Conservation (phyloP, 2,113 vertebrate species). For the Astur gentilis region DNA sequence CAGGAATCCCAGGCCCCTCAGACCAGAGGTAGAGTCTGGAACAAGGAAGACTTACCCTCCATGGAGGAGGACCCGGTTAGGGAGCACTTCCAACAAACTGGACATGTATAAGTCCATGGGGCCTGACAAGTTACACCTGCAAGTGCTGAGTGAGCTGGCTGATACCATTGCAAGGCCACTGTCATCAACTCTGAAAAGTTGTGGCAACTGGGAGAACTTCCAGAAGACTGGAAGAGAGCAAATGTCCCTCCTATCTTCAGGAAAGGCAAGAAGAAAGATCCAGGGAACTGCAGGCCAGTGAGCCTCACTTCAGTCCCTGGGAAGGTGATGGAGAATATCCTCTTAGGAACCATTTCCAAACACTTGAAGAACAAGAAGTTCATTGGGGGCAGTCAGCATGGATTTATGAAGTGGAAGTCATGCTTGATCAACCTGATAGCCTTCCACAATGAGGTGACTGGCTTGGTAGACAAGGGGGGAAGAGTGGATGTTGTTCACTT, state of each 20-base stretch:
- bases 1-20: background rate
- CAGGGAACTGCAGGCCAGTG: background rate
- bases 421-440: background rate
- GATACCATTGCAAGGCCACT: background rate
- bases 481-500: background rate
- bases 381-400: background rate
- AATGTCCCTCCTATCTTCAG: background rate
- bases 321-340: background rate
- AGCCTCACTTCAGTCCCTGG: background rate
- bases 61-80: background rate
- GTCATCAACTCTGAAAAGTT: background rate
- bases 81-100: background rate
- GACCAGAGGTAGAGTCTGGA: background rate
- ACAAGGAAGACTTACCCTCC: background rate
- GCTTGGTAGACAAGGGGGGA: background rate
- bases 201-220: background rate
- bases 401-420: background rate
- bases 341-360: background rate
- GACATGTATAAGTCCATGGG: fast-evolving
- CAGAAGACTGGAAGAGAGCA: background rate
- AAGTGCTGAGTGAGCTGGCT: background rate
- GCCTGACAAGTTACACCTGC: background rate
- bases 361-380: background rate
- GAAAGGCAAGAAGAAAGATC: background rate
- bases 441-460: background rate